Evolutionary conservation across 2,113 vertebrate genomes (phyloP), one percentile per base, ranked within the genome.

Genomic region (Spea multiplicata): DNA sequence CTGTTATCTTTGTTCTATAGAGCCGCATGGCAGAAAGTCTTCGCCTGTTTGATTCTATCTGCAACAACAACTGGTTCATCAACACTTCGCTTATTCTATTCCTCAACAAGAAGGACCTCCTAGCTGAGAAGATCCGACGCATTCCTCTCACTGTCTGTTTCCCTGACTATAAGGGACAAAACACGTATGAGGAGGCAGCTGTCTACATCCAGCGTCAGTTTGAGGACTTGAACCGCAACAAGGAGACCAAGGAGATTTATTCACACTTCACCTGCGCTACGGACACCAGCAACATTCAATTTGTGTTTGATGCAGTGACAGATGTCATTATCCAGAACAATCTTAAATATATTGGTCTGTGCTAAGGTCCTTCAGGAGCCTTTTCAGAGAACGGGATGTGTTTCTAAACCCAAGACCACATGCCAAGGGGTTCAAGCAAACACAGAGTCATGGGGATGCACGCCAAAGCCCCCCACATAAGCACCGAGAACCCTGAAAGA

Each of bases 61-160:
- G 97, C 92, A 99, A 99, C 95, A 99, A 99, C 95, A 99, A 99
- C 90, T 99, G 96, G 97, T 99, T 99, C 87, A 95, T 97, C 92
- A 98, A 96, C 92, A 99, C 97, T 16, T 99, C 97, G 0, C 97
- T 99, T 87, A 99, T 99, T 87, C 96, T 99, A 85, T 99, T 99
- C 92, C 95, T 99, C 89, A 99, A 99, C 91, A 99, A 99, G 94
- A 99, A 99, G 91, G 97, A 99, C 91, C 94, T 99, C 89, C 91
- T 99, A 92, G 96, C 97, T 0, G 97, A 99, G 92, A 99, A 99
- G 93, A 99, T 99, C 87, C 95, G 96, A 81, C 96, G 96, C 84
- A 98, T 98, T 79, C 97, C 97, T 3, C 90, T 99, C 83, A 96
- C 95, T 64, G 93, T 97, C 85, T 99, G 97, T 89, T 99, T 99